These are phyloP conservation scores for Bellardia bayeri DNA, from an alignment of 2,888 invertebrate genomes.

Conservation along the genomic window DNA sequence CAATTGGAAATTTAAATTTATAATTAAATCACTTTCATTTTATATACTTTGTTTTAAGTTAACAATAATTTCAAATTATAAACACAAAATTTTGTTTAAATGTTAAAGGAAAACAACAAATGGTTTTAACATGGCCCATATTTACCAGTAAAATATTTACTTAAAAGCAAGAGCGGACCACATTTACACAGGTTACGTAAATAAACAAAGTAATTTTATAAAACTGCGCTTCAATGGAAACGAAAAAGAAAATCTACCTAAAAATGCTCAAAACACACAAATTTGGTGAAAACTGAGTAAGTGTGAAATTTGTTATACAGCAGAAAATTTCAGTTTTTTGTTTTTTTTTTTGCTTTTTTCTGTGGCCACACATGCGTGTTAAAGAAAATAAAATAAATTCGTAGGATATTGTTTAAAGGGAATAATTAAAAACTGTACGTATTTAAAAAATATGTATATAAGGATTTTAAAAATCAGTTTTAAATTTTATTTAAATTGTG, in stretches of 20 bases:
- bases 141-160: constrained; percentile 48
- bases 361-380: constrained; percentile 67
- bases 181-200: constrained; percentile 79
- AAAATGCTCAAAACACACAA: constrained; percentile 23
- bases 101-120: background rate
- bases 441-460: constrained; percentile 2
- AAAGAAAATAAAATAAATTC: background rate
- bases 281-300: constrained; percentile 65
- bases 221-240: background rate
- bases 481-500: constrained; percentile 2
- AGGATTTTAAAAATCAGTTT: background rate
- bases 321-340: constrained; percentile 32
- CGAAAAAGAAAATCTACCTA: constrained; percentile 60
- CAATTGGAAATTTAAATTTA: too few species aligned
- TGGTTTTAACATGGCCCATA: constrained; percentile 17
- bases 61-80: too few species aligned
- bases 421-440: background rate
- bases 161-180: constrained; percentile 46
- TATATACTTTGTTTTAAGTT: too few species aligned
- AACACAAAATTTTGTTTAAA: too few species aligned
- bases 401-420: background rate
- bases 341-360: constrained; percentile 34
- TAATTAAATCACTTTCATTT: too few species aligned
- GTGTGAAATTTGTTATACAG: constrained; percentile 65
- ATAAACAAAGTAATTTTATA: constrained; percentile 62